Evolutionary conservation across 2,888 invertebrate species (phyloP).

Genomic region (Melikaiella ostensackeni): DNA sequence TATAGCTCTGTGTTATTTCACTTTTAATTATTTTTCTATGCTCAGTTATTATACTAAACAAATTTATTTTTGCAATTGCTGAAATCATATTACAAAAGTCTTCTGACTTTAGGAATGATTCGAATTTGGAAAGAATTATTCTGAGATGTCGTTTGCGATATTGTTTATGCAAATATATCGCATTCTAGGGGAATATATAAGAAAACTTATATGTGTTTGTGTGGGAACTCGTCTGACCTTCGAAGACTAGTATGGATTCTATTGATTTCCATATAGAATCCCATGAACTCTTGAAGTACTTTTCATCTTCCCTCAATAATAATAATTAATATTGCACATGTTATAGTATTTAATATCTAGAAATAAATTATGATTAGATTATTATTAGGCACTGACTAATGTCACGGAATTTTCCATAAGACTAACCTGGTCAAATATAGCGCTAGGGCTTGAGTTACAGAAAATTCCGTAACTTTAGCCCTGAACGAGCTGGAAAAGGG

Average conservation of each 20-base stretch:
- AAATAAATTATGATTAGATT: conserved; percentile 20
- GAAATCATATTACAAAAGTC: neutral
- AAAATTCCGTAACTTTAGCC: no score
- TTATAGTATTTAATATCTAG: conserved; percentile 8
- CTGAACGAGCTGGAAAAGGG: no score
- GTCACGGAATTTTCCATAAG: no score
- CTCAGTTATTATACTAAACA: no score
- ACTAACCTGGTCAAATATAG: no score
- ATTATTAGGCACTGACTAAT: no score
- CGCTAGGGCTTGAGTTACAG: no score
- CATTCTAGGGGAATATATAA: neutral
- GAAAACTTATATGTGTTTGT: neutral
- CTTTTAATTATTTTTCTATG: no score
- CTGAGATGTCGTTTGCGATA: neutral
- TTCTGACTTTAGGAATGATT: neutral
- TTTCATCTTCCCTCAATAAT: neutral
- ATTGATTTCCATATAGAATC: conserved; percentile 30
- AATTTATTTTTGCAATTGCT: no score
- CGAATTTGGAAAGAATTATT: neutral
- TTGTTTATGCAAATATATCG: neutral
- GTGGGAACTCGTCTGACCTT: conserved; percentile 31
- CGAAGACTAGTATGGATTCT: conserved; percentile 25
- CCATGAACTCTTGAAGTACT: conserved; percentile 8
- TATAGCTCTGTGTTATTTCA: no score
- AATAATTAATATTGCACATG: neutral